Evolutionary conservation across 1,140 invertebrate genomes (phyloP).

Genomic region (Tetramorium parvispinum): DNA sequence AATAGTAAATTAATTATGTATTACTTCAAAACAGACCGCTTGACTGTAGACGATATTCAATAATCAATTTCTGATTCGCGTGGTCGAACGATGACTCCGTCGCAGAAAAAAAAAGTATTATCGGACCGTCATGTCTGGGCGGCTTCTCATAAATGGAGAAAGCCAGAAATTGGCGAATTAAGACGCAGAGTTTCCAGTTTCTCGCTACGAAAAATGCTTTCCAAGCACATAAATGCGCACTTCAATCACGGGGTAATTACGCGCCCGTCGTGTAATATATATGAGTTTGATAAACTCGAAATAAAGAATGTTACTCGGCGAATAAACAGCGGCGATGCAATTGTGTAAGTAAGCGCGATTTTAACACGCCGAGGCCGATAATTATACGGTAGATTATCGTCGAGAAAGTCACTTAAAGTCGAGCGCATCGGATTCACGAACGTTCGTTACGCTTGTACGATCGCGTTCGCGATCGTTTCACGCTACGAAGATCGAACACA

Average conservation of each 20-base stretch:
- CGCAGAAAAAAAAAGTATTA: conserved; percentile 6
- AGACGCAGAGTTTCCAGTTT: conserved; percentile 47
- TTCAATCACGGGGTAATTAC: conserved; percentile 35
- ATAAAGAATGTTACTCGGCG: conserved; percentile 30
- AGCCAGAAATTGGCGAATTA: conserved; percentile 53
- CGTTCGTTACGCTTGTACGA: conserved; percentile 53
- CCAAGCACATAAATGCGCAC: conserved; percentile 39
- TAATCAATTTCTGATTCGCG: conserved; percentile 21
- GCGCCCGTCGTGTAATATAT: conserved; percentile 18
- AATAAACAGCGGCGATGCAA: conserved; percentile 21
- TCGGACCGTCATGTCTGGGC: conserved; percentile 15
- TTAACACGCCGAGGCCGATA: conserved; percentile 39
- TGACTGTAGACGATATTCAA: background rate
- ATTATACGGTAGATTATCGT: conserved; percentile 50
- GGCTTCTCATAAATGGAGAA: conserved; percentile 54
- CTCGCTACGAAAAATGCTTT: conserved; percentile 55
- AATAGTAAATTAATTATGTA: background rate
- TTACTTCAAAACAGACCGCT: background rate
- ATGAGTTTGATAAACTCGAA: conserved; percentile 38
- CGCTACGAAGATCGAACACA: conserved; percentile 33
- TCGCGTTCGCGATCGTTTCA: conserved; percentile 37
- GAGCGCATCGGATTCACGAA: conserved; percentile 45
- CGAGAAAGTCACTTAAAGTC: conserved; percentile 57
- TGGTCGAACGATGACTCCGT: background rate
- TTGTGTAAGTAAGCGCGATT: conserved; percentile 6